Conservation (phyloP, 2,888 invertebrate genomes). For the Colletes collaris region DNA sequence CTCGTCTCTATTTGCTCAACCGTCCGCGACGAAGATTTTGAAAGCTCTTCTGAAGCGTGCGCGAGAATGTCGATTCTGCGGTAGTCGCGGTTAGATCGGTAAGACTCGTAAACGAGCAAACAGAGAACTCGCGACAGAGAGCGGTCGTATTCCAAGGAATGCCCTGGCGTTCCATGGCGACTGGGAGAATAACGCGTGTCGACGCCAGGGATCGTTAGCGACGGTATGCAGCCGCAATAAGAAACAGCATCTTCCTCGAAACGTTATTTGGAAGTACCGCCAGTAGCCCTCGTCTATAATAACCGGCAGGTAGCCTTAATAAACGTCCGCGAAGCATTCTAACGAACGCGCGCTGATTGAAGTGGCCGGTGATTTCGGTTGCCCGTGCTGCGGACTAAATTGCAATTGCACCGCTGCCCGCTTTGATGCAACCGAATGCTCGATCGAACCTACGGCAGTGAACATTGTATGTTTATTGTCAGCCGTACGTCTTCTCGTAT, state of each 20-base stretch:
- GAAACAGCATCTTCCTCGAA: conserved; percentile 42
- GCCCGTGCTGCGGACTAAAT: no score
- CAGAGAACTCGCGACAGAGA: neutral
- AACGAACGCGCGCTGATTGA: no score
- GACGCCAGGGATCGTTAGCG: conserved; percentile 51
- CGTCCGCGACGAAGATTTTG: conserved; percentile 5
- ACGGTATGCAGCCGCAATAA: conserved; percentile 48
- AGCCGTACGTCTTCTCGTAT: no score
- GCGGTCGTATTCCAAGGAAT: conserved; percentile 2
- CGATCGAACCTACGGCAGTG: no score
- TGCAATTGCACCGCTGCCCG: no score
- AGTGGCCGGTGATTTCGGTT: no score
- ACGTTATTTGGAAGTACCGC: conserved; percentile 23
- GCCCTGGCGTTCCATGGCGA: neutral
- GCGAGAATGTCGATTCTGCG: conserved; percentile 5
- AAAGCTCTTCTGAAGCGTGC: neutral
- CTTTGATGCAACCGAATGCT: no score
- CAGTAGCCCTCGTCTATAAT: conserved; percentile 25
- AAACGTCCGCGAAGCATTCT: neutral
- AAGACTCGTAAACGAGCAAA: neutral
- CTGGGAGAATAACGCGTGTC: conserved; percentile 19
- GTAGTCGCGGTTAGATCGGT: neutral
- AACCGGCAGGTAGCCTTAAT: conserved; percentile 34
- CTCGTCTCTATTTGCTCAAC: conserved; percentile 1
- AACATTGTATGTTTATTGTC: no score